Conservation (phyloP, 2,888 invertebrate species). For the Chamaedrilus cognettii region DNA sequence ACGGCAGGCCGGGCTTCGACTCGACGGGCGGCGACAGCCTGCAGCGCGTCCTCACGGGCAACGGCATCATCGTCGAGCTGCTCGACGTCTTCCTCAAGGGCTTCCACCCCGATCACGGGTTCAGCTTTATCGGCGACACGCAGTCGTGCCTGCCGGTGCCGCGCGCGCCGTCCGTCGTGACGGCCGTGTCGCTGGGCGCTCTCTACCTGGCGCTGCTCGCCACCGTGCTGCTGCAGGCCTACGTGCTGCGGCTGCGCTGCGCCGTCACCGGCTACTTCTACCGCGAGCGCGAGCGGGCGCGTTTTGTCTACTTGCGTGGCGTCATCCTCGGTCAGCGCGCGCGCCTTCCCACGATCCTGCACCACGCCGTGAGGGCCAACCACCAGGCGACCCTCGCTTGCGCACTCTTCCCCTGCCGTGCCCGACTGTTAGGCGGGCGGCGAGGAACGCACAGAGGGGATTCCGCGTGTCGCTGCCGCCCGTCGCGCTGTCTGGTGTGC, state of each 20-base stretch:
- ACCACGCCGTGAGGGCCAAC: slow-evolving; percentile 30
- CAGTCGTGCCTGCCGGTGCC: slow-evolving; percentile 34
- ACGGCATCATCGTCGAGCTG: slow-evolving; percentile 37
- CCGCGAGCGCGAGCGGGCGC: slow-evolving; percentile 36
- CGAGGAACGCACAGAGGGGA: slow-evolving; percentile 1
- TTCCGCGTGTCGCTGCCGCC: slow-evolving; percentile 23
- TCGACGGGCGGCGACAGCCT: slow-evolving; percentile 34
- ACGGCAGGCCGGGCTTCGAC: slow-evolving; percentile 40
- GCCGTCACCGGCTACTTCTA: slow-evolving; percentile 39
- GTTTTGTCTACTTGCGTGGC: slow-evolving; percentile 40
- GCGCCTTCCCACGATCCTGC: slow-evolving; percentile 32
- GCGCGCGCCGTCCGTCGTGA: slow-evolving; percentile 27
- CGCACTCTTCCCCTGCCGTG: slow-evolving; percentile 27
- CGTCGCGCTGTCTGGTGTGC: slow-evolving; percentile 36
- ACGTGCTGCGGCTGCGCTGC: slow-evolving; percentile 37
- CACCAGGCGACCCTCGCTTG: slow-evolving; percentile 26
- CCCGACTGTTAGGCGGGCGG: slow-evolving; percentile 25
- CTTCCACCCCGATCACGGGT: slow-evolving; percentile 35
- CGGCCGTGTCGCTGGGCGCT: slow-evolving; percentile 29
- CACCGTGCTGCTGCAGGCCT: slow-evolving; percentile 37
- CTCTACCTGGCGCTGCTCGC: slow-evolving; percentile 31
- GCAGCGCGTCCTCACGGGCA: slow-evolving; percentile 32
- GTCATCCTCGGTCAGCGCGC: slow-evolving; percentile 34
- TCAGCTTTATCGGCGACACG: slow-evolving; percentile 29
- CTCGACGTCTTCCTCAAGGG: slow-evolving; percentile 37